Evolutionary conservation across 2,888 invertebrate species (phyloP).

Genomic region (Leptinotarsa tumamoca): DNA sequence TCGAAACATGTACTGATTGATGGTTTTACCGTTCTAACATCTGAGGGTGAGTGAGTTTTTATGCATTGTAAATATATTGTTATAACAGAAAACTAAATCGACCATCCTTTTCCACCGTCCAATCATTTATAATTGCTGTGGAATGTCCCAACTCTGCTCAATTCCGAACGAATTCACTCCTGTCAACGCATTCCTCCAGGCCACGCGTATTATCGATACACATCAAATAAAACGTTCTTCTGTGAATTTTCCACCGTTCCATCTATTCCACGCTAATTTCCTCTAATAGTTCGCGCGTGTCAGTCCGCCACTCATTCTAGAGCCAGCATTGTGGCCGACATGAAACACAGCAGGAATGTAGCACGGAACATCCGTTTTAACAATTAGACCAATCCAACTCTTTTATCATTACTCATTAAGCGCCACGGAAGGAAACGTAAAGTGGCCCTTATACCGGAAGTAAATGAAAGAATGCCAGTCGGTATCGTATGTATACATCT

Average conservation of each 20-base stretch:
- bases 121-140: too few species aligned
- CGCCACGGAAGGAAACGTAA: conserved; percentile 66
- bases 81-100: not conserved
- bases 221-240: not conserved
- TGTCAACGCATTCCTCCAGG: not conserved
- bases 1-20: too few species aligned
- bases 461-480: conserved; percentile 60
- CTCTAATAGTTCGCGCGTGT: conserved; percentile 49
- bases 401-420: conserved; percentile 63
- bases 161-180: too few species aligned
- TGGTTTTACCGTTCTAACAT: too few species aligned
- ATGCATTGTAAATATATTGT: too few species aligned
- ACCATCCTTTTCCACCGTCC: not conserved
- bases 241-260: conserved; percentile 17
- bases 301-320: conserved; percentile 32
- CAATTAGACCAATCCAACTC: conserved; percentile 62
- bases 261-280: conserved; percentile 45
- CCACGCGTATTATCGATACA: not conserved
- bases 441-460: conserved; percentile 58
- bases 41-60: too few species aligned
- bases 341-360: conserved; percentile 43
- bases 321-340: conserved; percentile 33
- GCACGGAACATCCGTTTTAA: conserved; percentile 65
- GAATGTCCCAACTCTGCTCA: too few species aligned
- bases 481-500: conserved; percentile 43